Percentiles rank a stretch among this genome's conserved stretches.
These are phyloP conservation scores for Acronicta aceris DNA, from an alignment of 2,888 invertebrate genomes.

Conservation along the genomic window DNA sequence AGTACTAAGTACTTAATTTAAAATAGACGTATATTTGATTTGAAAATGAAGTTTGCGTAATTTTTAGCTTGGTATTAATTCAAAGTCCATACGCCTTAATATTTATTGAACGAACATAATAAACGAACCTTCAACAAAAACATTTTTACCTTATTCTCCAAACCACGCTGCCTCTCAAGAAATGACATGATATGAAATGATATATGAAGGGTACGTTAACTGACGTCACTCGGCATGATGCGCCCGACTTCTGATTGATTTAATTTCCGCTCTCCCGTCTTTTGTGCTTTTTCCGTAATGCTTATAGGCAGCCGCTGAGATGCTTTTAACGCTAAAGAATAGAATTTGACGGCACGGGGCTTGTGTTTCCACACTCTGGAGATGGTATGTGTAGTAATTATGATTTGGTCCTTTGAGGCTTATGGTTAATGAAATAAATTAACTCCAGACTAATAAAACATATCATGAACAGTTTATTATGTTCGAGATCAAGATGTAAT, in stretches of 20 bases:
- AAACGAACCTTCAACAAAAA: not conserved
- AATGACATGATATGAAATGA: constrained; percentile 37
- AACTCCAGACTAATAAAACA: too few species aligned
- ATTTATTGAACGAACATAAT: not conserved
- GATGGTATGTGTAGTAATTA: not conserved
- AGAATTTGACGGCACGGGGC: not conserved
- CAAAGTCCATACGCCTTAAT: not conserved
- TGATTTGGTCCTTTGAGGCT: not conserved
- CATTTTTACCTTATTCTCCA: not conserved
- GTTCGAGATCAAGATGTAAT: too few species aligned
- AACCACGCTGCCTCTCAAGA: constrained; percentile 6
- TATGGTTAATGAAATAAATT: not conserved
- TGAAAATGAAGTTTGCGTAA: not conserved
- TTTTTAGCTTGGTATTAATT: not conserved
- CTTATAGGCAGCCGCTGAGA: constrained; percentile 39
- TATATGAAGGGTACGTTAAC: constrained; percentile 23
- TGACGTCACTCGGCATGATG: constrained; percentile 40
- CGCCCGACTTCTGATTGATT: constrained; percentile 58
- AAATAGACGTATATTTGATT: not conserved
- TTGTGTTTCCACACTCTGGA: not conserved
- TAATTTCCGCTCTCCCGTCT: constrained; percentile 58
- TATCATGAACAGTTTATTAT: too few species aligned
- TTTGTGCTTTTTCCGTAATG: constrained; percentile 43
- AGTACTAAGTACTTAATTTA: not conserved
- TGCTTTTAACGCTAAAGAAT: constrained; percentile 34